These are phyloP conservation scores for Aythya fuligula DNA, from an alignment of 2,797 vertebrate genomes.

Conservation along the genomic window DNA sequence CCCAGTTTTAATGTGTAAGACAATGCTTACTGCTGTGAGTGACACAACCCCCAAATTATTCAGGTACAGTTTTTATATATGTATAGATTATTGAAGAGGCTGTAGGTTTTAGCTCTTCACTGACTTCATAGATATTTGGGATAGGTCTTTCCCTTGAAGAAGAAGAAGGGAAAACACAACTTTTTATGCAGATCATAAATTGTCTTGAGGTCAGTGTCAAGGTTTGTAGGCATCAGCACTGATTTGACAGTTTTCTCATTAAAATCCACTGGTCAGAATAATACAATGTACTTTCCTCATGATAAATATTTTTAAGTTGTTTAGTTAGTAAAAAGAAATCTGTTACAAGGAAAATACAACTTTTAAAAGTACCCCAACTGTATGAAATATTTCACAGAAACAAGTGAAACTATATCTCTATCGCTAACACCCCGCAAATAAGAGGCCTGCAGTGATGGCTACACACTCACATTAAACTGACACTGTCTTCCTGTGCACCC, in stretches of 20 bases:
- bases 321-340: not conserved
- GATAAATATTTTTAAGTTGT: not conserved
- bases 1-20: not conserved
- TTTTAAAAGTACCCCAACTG: not conserved
- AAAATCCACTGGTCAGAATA: not conserved
- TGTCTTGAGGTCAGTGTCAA: not conserved
- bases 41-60: not conserved
- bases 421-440: not conserved
- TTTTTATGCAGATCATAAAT: not conserved
- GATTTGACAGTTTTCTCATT: not conserved
- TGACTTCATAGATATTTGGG: not conserved
- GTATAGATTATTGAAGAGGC: not conserved
- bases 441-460: not conserved
- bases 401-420: not conserved
- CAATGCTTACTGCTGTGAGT: not conserved
- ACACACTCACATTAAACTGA: accelerated
- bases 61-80: not conserved
- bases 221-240: not conserved
- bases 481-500: not conserved
- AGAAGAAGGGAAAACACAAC: not conserved
- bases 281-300: not conserved
- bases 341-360: not conserved
- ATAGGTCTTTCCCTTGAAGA: not conserved
- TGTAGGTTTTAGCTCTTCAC: not conserved
- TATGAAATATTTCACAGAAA: not conserved